phyloP scores from a whole-genome alignment of 2,113 vertebrate species.

The Nibea coibor region DNA sequence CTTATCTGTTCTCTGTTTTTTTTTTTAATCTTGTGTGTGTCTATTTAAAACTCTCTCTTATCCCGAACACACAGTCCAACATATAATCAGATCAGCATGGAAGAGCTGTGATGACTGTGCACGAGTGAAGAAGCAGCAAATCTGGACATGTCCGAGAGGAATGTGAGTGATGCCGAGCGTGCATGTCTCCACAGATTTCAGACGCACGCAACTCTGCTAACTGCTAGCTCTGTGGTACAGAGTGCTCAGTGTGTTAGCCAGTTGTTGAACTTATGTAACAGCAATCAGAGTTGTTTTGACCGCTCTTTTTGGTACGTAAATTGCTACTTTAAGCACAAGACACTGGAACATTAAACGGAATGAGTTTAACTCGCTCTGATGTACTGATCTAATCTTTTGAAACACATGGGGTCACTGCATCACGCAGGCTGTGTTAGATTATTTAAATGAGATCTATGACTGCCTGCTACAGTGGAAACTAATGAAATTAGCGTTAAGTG shows the following conservation, averaged over 20 bases:
- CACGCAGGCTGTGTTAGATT: background rate
- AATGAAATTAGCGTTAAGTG: constrained; percentile 47
- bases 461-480: constrained; percentile 14
- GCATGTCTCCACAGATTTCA: constrained; percentile 54
- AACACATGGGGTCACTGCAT: constrained; percentile 1
- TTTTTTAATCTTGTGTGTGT: background rate
- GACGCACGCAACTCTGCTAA: constrained; percentile 27
- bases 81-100: background rate
- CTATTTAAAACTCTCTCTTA: background rate
- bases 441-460: constrained; percentile 39
- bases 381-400: constrained; percentile 15
- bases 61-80: background rate
- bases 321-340: too few relatives aligned
- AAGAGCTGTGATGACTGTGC: background rate
- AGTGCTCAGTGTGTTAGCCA: background rate
- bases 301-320: background rate
- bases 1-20: background rate
- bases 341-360: background rate
- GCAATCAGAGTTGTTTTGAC: too few relatives aligned
- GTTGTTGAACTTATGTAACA: background rate
- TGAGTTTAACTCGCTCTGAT: background rate
- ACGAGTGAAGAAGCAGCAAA: constrained; percentile 36
- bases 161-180: constrained; percentile 48
- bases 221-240: background rate
- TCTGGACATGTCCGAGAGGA: constrained; percentile 70